Evolutionary conservation across 2,888 invertebrate genomes (phyloP).

Genomic region (Ceratothoa steindachneri): DNA sequence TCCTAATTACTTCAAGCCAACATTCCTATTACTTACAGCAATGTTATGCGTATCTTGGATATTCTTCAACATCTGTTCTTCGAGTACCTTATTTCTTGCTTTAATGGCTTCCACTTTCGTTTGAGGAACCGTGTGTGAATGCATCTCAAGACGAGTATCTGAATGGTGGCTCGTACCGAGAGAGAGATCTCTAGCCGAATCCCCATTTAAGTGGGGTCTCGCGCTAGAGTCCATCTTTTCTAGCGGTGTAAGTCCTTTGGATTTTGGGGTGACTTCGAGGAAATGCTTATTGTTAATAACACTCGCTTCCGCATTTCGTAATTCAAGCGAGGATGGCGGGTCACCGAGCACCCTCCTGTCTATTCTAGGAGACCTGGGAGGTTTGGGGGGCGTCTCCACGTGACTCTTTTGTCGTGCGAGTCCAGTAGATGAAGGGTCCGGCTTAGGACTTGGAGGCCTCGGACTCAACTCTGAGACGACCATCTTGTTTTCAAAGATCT

Average conservation of each 20-base stretch:
- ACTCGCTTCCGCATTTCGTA: background rate
- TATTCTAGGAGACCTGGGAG: slow-evolving; percentile 49
- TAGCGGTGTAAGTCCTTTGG: slow-evolving; percentile 21
- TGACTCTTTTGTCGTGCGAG: background rate
- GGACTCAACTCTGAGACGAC: slow-evolving; percentile 18
- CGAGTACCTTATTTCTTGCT: slow-evolving; percentile 23
- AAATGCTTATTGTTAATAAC: slow-evolving; percentile 1
- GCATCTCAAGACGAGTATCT: background rate
- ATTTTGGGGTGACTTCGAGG: background rate
- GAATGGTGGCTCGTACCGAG: background rate
- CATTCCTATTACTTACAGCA: slow-evolving; percentile 36
- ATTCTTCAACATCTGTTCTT: slow-evolving; percentile 36
- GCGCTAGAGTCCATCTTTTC: background rate
- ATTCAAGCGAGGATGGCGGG: background rate
- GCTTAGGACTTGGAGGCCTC: background rate
- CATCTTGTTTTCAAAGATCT: slow-evolving; percentile 34
- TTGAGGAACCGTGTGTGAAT: background rate
- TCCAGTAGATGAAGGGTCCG: background rate
- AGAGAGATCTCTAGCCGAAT: background rate
- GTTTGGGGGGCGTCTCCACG: slow-evolving; percentile 34
- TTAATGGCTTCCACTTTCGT: background rate
- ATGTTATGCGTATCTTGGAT: slow-evolving; percentile 40
- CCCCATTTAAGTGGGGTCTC: background rate
- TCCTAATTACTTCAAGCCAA: no score
- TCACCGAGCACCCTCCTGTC: slow-evolving; percentile 28